Base-by-base conservation (phyloP, 2,797 vertebrate genomes). In the Peromyscus attwateri region DNA sequence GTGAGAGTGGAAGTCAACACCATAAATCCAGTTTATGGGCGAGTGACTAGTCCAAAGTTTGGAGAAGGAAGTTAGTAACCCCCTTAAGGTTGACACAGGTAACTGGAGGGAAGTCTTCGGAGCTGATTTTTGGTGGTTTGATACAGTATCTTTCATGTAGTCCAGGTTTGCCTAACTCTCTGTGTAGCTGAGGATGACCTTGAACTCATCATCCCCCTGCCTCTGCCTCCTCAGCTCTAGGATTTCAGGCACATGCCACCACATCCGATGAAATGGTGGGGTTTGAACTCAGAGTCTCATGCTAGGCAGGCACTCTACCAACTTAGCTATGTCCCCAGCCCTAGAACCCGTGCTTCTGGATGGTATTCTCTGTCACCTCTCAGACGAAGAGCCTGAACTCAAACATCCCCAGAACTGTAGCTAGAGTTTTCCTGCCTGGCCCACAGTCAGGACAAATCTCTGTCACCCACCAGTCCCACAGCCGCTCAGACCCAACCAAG, bases 321-420 rank as follows among this genome's bases (percentile, higher is more conserved):
- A 31, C 27, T 4, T 12, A 62, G 87, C 55, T 29, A 10, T 10
- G 19, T 12, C 2, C 7, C 76, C 17, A 57, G 19, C 25, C 57
- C 25, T 68, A 57, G 81, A 73, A 90, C 66, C 25, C 14, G 29
- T 64, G 55, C 46, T 89, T 89, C 84, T 95, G 68, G 55, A 21
- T 1, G 25, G 19, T 11, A 4, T 77, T 29, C n/a, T 89, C 40
- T 64, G 21, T 52, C 71, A 21, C 25, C 46, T 92, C 23, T 73
- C 43, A 68, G 68, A 7, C 49, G 79, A 89, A 95, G 60, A 95
- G 29, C 34, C 17, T 70, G 73, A 76, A 76, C 79, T 85, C 68
- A 95, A 70, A 91, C 21, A 92, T 17, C 6, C 37, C 43, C 76
- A 19, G 49, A 85, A 62, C 19, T 46, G 43, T 46, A 46, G 43